phyloP scores from a whole-genome alignment of 2,888 invertebrate species.

The Alloscopus bannaensis region DNA sequence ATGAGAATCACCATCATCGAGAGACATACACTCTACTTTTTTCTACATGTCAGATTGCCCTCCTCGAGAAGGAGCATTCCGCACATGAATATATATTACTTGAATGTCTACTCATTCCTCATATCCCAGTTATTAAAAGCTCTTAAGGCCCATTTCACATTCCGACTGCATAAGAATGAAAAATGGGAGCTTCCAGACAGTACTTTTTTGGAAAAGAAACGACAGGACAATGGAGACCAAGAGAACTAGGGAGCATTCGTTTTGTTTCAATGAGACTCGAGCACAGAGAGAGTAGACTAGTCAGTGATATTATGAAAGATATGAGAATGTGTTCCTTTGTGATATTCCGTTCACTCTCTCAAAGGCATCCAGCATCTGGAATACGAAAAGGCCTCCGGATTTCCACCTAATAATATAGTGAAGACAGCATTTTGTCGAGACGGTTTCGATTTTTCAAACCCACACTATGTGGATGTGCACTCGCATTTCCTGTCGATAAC shows the following conservation, averaged over 20 bases:
- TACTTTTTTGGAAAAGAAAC: slow-evolving; percentile 17
- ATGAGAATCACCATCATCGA: too few relatives aligned
- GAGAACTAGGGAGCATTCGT: slow-evolving; percentile 3
- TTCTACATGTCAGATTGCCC: too few relatives aligned
- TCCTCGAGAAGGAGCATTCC: not conserved
- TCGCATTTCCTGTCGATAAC: slow-evolving; percentile 19
- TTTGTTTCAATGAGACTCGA: slow-evolving; percentile 19
- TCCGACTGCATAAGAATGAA: slow-evolving; percentile 45
- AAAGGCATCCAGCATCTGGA: not conserved
- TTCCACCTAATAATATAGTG: not conserved
- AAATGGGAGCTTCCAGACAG: slow-evolving; percentile 40
- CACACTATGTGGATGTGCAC: too few relatives aligned
- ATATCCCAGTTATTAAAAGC: slow-evolving; percentile 49
- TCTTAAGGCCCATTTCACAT: slow-evolving; percentile 50
- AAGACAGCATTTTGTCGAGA: not conserved
- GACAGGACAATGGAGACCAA: slow-evolving; percentile 9
- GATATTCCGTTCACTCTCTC: too few relatives aligned
- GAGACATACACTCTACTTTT: too few relatives aligned
- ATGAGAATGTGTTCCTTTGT: not conserved
- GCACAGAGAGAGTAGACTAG: too few relatives aligned
- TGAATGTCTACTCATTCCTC: slow-evolving; percentile 28
- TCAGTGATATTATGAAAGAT: not conserved
- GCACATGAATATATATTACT: slow-evolving; percentile 21
- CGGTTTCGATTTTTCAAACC: slow-evolving; percentile 16
- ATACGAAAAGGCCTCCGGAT: not conserved